Evolutionary conservation across 2,888 invertebrate species (phyloP), one percentile per base, ranked within the genome.

Genomic region (Sinopyrophorus schimmeli): DNA sequence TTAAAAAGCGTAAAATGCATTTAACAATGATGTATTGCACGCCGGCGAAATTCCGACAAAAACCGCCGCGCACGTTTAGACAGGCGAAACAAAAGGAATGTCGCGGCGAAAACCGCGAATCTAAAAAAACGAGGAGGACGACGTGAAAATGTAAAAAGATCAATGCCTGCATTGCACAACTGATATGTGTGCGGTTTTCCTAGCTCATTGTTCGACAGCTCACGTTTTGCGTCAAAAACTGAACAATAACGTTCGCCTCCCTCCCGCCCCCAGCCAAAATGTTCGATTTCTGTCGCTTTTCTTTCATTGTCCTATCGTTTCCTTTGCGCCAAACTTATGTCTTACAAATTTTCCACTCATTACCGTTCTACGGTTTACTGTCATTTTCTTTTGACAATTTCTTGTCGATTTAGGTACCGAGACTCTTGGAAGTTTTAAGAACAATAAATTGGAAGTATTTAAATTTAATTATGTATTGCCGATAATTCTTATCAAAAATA

Each of bases 1-100:
- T 42, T 40, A 42, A 42, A 42, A 24, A 14, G 42, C 23, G 24
- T 32, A 34, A 32, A 31, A 32, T 42, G 42, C 17, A 32, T 32
- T 32, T 26, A 32, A 21, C 20, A 24, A 28, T 12, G 11, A 23
- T 21, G 23, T 30, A 40, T 30, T 40, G 21, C 15, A 27, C 21
- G 27, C 10, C 28, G 14, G 28, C 5, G 16, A 31, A 31, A 15
- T 16, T 16, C 30, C 30, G 9, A 16, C n/a, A n/a, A 27, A 26
- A 27, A 27, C 12, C 27, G 12, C 12, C 6, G 12, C 14, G 12
- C 12, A 3, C 12, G 7, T 27, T 7, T 17, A 17, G 12, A 10
- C 11, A 3, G 16, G 14, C 16, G 6, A 12, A 12, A 10, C 31
- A 31, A 31, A 31, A 21, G 5, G 2, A 21, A 21, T 9, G 21